Conservation (phyloP, 2,888 invertebrate genomes). For the Orthosia incerta region DNA sequence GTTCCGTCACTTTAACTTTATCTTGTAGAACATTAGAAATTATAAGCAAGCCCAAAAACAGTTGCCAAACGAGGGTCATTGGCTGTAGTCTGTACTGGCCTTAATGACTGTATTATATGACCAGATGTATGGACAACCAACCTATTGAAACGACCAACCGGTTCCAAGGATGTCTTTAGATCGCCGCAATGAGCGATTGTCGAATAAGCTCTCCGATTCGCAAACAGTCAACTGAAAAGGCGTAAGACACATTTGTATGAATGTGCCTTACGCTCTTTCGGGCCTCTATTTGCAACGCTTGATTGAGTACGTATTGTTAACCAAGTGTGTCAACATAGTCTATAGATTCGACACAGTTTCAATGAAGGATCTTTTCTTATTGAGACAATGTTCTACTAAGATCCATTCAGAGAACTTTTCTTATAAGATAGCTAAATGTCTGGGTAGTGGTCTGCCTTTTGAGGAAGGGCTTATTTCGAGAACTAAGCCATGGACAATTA, state of each 20-base stretch:
- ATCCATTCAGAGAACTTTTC: constrained; percentile 2
- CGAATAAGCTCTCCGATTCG: constrained; percentile 25
- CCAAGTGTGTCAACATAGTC: constrained; percentile 41
- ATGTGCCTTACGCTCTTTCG: constrained; percentile 13
- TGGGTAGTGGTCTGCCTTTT: constrained; percentile 9
- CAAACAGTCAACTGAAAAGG: background rate
- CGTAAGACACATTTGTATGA: background rate
- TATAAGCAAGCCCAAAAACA: constrained; percentile 23
- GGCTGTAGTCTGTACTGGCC: constrained; percentile 47
- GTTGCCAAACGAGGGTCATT: constrained; percentile 67
- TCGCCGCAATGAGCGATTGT: constrained; percentile 44
- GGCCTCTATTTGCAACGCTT: background rate
- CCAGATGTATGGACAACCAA: constrained; percentile 53
- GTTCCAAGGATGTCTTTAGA: constrained; percentile 73
- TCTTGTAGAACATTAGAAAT: constrained; percentile 19
- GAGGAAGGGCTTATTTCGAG: constrained; percentile 12
- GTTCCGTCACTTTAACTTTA: constrained; percentile 31
- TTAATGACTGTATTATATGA: constrained; percentile 28
- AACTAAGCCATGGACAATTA: constrained; percentile 12
- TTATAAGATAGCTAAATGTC: constrained; percentile 29
- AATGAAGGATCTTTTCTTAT: constrained; percentile 17
- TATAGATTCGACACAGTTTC: constrained; percentile 22
- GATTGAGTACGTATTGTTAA: constrained; percentile 52
- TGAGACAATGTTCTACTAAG: constrained; percentile 10
- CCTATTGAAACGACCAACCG: constrained; percentile 70